Percentiles rank a stretch among this genome's conserved stretches.
Evolutionary conservation across 2,888 invertebrate genomes (phyloP).

Genomic region (Spatulosminthurus flaviceps): DNA sequence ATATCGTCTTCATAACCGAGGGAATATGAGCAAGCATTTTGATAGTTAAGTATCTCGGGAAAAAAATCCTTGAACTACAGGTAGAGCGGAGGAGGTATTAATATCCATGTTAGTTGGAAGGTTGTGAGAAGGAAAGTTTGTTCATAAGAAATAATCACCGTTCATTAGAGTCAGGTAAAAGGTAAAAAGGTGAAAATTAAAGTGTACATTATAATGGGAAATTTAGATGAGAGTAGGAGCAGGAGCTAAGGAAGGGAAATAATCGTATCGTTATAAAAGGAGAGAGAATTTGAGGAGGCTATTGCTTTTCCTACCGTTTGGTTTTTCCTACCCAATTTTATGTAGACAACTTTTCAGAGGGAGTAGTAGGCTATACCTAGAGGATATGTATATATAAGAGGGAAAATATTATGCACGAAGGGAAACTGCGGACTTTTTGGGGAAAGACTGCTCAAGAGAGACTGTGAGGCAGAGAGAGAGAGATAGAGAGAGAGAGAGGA

Average conservation of each 20-base stretch:
- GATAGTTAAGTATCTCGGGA: no score
- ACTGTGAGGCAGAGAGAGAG: background rate
- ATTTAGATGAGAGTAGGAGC: slow-evolving; percentile 24
- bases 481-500: no score
- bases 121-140: slow-evolving; percentile 18
- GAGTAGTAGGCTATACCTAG: no score
- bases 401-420: no score
- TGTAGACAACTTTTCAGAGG: no score
- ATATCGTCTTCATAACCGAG: no score
- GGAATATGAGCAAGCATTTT: no score
- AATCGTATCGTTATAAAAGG: slow-evolving; percentile 29
- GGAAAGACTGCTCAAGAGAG: background rate
- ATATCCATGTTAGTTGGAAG: background rate
- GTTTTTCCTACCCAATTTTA: no score
- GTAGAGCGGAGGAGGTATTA: background rate
- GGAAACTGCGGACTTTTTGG: no score
- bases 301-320: no score
- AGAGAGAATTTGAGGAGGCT: background rate
- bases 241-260: slow-evolving; percentile 18
- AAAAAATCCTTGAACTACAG: no score
- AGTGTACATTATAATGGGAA: slow-evolving; percentile 35
- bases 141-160: slow-evolving; percentile 26
- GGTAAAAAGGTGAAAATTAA: slow-evolving; percentile 38
- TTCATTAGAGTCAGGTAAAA: slow-evolving; percentile 28
- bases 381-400: no score